Evolutionary conservation across 2,888 invertebrate species (phyloP).

Genomic region (Drosophila cracens): DNA sequence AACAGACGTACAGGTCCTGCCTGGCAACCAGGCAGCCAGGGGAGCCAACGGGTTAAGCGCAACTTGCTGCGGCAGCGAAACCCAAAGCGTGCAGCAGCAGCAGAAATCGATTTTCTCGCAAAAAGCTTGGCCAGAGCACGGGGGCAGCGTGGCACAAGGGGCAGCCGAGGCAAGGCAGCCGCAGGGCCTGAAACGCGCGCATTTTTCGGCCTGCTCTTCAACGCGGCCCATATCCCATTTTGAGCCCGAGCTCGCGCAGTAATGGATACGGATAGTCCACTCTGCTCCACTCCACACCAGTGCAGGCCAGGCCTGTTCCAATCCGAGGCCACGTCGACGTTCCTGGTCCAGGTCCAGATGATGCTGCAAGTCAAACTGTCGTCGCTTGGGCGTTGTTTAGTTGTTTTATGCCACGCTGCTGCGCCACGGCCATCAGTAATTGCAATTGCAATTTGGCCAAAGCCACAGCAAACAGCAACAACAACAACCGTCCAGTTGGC

Average conservation of each 20-base stretch:
- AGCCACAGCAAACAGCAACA: conserved; percentile 35
- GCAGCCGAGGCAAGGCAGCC: conserved; percentile 30
- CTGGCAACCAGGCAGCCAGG: conserved; percentile 4
- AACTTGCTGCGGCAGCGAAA: conserved; percentile 2
- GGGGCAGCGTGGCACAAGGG: background rate
- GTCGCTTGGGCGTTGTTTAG: conserved; percentile 71
- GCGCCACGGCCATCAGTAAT: conserved; percentile 65
- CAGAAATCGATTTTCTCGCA: conserved; percentile 76
- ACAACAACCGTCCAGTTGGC: conserved; percentile 7
- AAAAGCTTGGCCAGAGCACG: conserved; percentile 65
- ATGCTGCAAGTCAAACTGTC: conserved; percentile 75
- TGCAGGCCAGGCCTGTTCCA: background rate
- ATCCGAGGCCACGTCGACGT: background rate
- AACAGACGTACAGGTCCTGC: conserved; percentile 62
- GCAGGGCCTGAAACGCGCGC: conserved; percentile 65
- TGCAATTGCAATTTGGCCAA: conserved; percentile 78
- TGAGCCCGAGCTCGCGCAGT: conserved; percentile 35
- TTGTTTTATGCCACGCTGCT: conserved; percentile 54
- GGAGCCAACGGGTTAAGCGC: background rate
- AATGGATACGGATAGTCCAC: conserved; percentile 46
- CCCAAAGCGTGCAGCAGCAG: conserved; percentile 55
- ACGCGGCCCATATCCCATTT: conserved; percentile 24
- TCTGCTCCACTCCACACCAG: background rate
- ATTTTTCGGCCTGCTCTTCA: conserved; percentile 47
- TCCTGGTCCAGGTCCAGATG: conserved; percentile 9